Conservation (phyloP, 1,140 invertebrate species). For the Phymastichus coffea region DNA sequence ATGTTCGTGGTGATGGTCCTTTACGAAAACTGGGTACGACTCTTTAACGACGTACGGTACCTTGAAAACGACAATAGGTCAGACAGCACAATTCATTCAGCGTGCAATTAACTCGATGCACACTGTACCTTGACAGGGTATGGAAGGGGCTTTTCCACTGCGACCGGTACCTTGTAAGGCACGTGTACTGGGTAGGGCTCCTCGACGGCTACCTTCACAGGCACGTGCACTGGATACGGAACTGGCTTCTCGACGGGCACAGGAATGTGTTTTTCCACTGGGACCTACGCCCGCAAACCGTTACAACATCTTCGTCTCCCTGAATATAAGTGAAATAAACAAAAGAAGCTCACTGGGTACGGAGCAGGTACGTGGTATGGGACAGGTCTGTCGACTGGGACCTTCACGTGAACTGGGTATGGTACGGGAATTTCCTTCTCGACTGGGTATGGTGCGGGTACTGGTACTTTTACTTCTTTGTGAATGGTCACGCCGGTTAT, state of each 20-base stretch:
- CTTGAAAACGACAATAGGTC: too few relatives aligned
- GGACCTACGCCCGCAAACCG: too few relatives aligned
- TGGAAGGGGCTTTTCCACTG: conserved; percentile 48
- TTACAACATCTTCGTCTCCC: too few relatives aligned
- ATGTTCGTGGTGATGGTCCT: conserved; percentile 51
- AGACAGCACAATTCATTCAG: too few relatives aligned
- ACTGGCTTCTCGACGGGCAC: conserved; percentile 58
- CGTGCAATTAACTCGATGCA: too few relatives aligned
- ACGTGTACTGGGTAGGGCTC: conserved; percentile 49
- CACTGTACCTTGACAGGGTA: conserved; percentile 48
- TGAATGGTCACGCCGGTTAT: conserved; percentile 54
- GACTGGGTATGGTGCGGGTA: conserved; percentile 53
- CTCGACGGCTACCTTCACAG: conserved; percentile 59
- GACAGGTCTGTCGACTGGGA: conserved; percentile 59
- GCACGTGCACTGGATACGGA: conserved; percentile 59
- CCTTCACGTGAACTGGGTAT: conserved; percentile 48
- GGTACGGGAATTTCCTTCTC: conserved; percentile 52
- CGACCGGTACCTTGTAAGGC: conserved; percentile 41
- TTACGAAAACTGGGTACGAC: conserved; percentile 52
- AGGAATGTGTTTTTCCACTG: conserved; percentile 60
- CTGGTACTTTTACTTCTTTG: conserved; percentile 52
- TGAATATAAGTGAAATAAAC: too few relatives aligned
- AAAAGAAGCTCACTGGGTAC: conserved; percentile 53
- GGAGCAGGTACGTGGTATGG: conserved; percentile 59
- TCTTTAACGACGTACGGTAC: conserved; percentile 49